Evolutionary conservation across 2,888 invertebrate species (phyloP).

Genomic region (Protodeltote pygarga): DNA sequence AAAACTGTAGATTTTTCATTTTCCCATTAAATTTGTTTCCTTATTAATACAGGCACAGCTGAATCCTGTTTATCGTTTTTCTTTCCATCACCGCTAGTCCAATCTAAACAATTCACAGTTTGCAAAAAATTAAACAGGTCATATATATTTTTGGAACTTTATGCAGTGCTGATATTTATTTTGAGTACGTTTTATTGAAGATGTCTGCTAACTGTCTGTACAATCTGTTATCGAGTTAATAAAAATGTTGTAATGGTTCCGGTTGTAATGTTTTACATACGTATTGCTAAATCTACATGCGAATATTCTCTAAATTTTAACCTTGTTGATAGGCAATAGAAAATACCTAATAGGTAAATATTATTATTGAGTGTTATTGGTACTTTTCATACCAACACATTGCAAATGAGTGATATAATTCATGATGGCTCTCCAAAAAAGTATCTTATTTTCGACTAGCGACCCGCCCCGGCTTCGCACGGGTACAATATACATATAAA

Average conservation of each 20-base stretch:
- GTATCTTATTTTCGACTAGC: too few species aligned
- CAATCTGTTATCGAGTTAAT: background rate
- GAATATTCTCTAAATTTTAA: background rate
- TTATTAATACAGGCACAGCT: background rate
- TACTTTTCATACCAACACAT: too few species aligned
- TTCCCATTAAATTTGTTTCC: background rate
- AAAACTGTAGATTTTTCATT: too few species aligned
- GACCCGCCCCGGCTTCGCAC: too few species aligned
- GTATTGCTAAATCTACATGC: background rate
- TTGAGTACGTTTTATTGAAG: conserved; percentile 19
- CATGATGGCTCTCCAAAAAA: too few species aligned
- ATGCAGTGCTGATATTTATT: conserved; percentile 8
- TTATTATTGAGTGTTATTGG: too few species aligned
- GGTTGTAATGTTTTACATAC: conserved; percentile 13
- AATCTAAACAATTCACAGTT: conserved; percentile 6
- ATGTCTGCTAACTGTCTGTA: conserved; percentile 22
- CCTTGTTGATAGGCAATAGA: background rate
- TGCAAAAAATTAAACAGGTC: conserved; percentile 27
- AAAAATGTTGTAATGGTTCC: conserved; percentile 20
- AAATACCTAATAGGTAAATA: too few species aligned
- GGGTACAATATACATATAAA: too few species aligned
- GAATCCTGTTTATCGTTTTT: conserved; percentile 17
- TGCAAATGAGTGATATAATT: too few species aligned
- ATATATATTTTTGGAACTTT: conserved; percentile 3
- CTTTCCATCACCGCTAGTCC: background rate